Percentiles rank a stretch among this genome's conserved stretches.
Conservation (phyloP, 1,140 invertebrate genomes). For the Caenorhabditis remanei region DNA sequence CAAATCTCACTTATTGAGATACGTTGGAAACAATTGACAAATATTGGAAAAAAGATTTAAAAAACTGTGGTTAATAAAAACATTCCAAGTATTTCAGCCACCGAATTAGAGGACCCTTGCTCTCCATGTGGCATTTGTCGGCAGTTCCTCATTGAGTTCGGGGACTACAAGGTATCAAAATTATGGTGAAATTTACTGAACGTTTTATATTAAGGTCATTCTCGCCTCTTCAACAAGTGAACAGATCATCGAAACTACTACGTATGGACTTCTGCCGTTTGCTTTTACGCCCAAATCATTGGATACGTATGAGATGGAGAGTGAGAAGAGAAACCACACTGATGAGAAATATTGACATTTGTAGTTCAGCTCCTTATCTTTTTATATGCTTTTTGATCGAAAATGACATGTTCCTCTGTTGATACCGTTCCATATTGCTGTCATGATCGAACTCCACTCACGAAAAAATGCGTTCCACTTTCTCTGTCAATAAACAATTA, state of each 20-base stretch:
- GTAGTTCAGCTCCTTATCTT: too few species aligned
- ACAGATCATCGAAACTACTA: conserved; percentile 79
- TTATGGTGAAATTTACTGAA: not conserved
- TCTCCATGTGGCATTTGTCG: conserved; percentile 92
- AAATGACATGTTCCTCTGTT: too few species aligned
- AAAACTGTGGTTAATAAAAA: not conserved
- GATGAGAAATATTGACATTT: not conserved
- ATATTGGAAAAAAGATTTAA: too few species aligned
- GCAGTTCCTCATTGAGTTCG: conserved; percentile 81
- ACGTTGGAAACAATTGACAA: too few species aligned
- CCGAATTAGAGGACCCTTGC: conserved; percentile 81
- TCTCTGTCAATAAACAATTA: too few species aligned
- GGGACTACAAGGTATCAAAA: conserved; percentile 60
- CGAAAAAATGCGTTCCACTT: too few species aligned
- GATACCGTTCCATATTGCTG: too few species aligned
- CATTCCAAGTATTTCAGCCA: conserved; percentile 65
- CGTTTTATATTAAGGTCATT: conserved; percentile 62
- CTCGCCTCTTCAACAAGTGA: conserved; percentile 83
- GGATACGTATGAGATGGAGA: conserved; percentile 61
- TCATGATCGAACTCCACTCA: too few species aligned
- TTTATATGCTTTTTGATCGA: too few species aligned
- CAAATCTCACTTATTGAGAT: too few species aligned
- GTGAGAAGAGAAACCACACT: too few species aligned
- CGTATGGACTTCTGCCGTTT: conserved; percentile 79
- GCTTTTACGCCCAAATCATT: conserved; percentile 79